Evolutionary conservation across 2,797 vertebrate genomes (phyloP), one percentile per base, ranked within the genome.

Genomic region (Cirrhinus mrigala): DNA sequence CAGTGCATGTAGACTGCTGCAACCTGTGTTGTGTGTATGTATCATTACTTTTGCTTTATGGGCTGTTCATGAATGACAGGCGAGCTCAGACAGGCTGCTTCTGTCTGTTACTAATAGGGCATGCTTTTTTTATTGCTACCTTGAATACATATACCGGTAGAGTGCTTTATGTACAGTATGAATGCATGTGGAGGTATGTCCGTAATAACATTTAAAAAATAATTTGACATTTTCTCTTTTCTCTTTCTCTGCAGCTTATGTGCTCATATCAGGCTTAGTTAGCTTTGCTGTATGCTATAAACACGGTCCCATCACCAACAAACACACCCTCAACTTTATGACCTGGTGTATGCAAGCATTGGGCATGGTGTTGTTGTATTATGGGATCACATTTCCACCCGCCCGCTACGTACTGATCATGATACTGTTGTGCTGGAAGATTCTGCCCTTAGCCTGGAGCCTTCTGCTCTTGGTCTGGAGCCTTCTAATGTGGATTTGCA

Each of bases 261-360:
- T 94, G 66, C 70, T 94, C 76, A 73, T 90, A 14, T 91, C 92
- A 1, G 95, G 95, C 58, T 81, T 87, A 1, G 2, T 89, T 84
- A 96, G 95, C 88, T 95, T 96, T 89, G 88, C 88, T 0, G 24
- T 92, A 46, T 97, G 96, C 88, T 95, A 96, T 85, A 94, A 89
- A 81, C 94, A 90, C 0, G 95, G 96, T 20, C 95, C 95, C 0
- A 90, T 95, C 11, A 90, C 88, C 37, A 89, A 91, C 0, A 89
- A 92, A n/a, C 86, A 79, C 64, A 94, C 90, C 64, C 87, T 92
- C 83, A 85, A 48, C 37, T 88, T 95, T 27, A 88, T 96, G 89
- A 87, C 58, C 0, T 96, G 95, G 95, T 88, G 0, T 0, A 87
- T 97, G 56, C 94, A 91, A 5, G n/a, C 91, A 7, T 88, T 91